Base-by-base conservation (phyloP, 2,113 vertebrate genomes). In the Dipodomys stephensi region DNA sequence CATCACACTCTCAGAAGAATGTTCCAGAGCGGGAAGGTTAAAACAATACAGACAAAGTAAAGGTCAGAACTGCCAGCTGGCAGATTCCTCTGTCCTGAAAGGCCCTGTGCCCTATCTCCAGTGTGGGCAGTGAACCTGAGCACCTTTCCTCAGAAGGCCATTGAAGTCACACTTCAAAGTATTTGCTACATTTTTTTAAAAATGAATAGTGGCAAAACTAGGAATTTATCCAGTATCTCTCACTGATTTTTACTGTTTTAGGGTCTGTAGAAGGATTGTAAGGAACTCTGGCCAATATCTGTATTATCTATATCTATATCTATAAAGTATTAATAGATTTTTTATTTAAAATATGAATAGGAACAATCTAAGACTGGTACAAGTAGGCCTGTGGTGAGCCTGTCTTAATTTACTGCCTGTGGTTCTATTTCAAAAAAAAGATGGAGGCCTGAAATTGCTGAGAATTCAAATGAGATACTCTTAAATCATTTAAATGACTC, bases 151-250 rank as follows among this genome's bases (percentile, higher is more conserved):
- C 39, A 6, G 4, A 12, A 79, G 83, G 7, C 74, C 85, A 49
- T 8, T 60, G 28, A 94, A 81, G 76, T 83, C 20, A 64, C 6
- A 83, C 92, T 97, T 79, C 27, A 77, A 91, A 82, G 30, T 90
- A 88, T 72, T 86, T 92, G 71, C 19, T 92, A 88, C 83, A 25
- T 80, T 88, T 85, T 72, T 73, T 39, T 4, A 6, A 87, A 87
- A 95, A 96, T 87, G 72, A 96, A 53, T 90, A 84, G 78, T 62
- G 82, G 71, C 57, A 82, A 84, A 94, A 81, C 11, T 76, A 9
- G 65, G 74, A 90, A 82, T 90, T 76, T 44, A 72, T 92, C 88
- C 90, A 92, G 39, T 68, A 53, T 85, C 87, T 93, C 30, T 84
- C 57, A 89, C 27, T 32, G 67, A 35, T 87, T 93, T 80, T 44